A percentile compares a stretch with the other conserved stretches of the same genome.
These are phyloP conservation scores for Calonectris borealis DNA, from an alignment of 2,113 vertebrate genomes.

Conservation along the genomic window DNA sequence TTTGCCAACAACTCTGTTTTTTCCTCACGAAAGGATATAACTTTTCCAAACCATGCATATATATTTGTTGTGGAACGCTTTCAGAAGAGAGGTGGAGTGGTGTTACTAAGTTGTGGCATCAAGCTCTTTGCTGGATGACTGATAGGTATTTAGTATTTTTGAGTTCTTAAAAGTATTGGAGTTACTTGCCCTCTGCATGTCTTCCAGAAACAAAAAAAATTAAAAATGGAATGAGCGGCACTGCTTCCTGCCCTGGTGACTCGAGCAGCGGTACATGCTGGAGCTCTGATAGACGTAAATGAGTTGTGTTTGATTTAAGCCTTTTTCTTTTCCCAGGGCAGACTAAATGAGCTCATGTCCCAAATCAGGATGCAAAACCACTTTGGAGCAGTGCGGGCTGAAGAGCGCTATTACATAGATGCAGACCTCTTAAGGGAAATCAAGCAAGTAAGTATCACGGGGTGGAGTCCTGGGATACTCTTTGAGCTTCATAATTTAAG, in stretches of 20 bases:
- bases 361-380: conserved; percentile 99
- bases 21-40: not conserved
- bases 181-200: not conserved
- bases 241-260: not conserved
- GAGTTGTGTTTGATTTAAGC: not conserved
- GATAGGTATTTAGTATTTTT: not conserved
- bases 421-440: conserved; percentile 92
- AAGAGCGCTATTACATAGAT: conserved; percentile 93
- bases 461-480: not conserved
- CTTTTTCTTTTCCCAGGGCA: conserved; percentile 79
- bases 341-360: conserved; percentile 97
- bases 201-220: not conserved
- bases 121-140: not conserved
- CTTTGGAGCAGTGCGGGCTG: conserved; percentile 90
- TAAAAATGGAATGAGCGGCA: not conserved
- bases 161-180: not conserved
- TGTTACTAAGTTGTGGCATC: not conserved
- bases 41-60: rapidly evolving
- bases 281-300: not conserved
- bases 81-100: not conserved
- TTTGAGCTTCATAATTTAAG: not conserved
- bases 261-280: not conserved
- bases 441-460: conserved; percentile 82
- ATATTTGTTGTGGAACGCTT: not conserved
- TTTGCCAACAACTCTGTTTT: not conserved